These are phyloP conservation scores for Polydrusus cervinus DNA, from an alignment of 2,888 invertebrate species.

Conservation along the genomic window DNA sequence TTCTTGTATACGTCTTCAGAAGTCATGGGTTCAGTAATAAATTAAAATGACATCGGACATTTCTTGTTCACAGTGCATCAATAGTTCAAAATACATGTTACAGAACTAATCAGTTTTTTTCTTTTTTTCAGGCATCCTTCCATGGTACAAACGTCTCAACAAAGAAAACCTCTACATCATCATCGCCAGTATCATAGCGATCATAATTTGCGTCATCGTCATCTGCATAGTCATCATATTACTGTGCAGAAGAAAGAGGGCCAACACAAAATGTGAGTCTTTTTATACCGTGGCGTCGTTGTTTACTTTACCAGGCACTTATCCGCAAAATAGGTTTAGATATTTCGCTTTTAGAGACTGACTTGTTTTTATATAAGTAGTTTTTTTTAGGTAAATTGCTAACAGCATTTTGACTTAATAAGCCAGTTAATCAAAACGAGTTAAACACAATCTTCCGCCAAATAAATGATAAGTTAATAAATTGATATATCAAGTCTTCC, in stretches of 20 bases:
- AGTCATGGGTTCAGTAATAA: too few species aligned
- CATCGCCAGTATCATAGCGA: slow-evolving; percentile 79
- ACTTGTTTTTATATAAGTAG: background rate
- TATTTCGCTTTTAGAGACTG: slow-evolving; percentile 37
- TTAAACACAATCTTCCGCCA: background rate
- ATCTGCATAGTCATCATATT: slow-evolving; percentile 90
- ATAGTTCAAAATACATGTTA: too few species aligned
- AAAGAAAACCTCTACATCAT: slow-evolving; percentile 86
- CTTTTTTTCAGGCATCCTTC: slow-evolving; percentile 78
- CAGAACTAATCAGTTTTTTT: too few species aligned
- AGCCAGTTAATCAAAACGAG: too few species aligned
- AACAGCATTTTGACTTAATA: background rate
- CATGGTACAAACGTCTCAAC: slow-evolving; percentile 86
- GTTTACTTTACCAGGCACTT: slow-evolving; percentile 33
- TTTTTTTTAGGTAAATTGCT: slow-evolving; percentile 24
- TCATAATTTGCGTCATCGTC: slow-evolving; percentile 86
- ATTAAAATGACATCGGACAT: too few species aligned
- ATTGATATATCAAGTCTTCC: too few species aligned
- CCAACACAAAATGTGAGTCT: slow-evolving; percentile 87
- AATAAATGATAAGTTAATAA: background rate
- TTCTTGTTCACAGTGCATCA: too few species aligned
- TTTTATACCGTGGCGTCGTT: slow-evolving; percentile 45
- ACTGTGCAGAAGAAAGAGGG: slow-evolving; percentile 88
- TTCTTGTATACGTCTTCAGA: too few species aligned
- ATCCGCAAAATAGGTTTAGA: slow-evolving; percentile 36